These are phyloP conservation scores for Eubasilissa regina DNA, from an alignment of 1,140 invertebrate species.

Conservation along the genomic window DNA sequence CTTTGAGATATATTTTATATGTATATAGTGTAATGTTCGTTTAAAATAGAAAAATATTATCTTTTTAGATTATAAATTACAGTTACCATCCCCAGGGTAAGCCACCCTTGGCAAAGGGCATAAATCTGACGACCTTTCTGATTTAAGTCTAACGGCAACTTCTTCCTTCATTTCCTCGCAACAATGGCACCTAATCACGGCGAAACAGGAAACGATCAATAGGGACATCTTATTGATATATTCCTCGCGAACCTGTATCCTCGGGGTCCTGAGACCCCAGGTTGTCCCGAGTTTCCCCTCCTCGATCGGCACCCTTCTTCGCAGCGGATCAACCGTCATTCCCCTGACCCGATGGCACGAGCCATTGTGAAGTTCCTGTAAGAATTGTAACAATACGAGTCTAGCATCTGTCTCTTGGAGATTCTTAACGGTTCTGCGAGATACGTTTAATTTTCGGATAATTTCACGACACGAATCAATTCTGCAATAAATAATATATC, in stretches of 20 bases:
- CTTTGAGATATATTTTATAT: too few species aligned
- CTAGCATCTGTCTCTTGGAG: slow-evolving; percentile 15
- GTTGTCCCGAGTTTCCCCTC: background rate
- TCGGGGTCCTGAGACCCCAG: slow-evolving; percentile 5
- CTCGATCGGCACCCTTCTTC: background rate
- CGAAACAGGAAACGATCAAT: slow-evolving; percentile 43
- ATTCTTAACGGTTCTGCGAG: slow-evolving; percentile 19
- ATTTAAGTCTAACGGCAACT: slow-evolving; percentile 19
- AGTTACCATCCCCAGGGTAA: background rate
- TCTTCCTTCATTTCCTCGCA: background rate
- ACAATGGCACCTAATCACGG: slow-evolving; percentile 40
- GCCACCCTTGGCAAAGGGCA: slow-evolving; percentile 1
- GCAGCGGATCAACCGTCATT: slow-evolving; percentile 24
- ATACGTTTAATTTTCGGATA: slow-evolving; percentile 13
- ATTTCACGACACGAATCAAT: slow-evolving; percentile 12
- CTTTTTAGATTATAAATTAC: too few species aligned
- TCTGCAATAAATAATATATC: background rate
- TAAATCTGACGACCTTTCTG: slow-evolving; percentile 23
- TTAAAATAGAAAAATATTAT: too few species aligned
- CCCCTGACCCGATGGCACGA: slow-evolving; percentile 36
- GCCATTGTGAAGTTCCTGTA: slow-evolving; percentile 31
- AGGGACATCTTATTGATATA: slow-evolving; percentile 34
- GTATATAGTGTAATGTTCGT: too few species aligned
- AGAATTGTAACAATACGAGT: slow-evolving; percentile 25
- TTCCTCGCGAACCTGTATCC: background rate